Base-by-base conservation (phyloP, 2,797 vertebrate species). In the Hoplostethus mediterraneus region DNA sequence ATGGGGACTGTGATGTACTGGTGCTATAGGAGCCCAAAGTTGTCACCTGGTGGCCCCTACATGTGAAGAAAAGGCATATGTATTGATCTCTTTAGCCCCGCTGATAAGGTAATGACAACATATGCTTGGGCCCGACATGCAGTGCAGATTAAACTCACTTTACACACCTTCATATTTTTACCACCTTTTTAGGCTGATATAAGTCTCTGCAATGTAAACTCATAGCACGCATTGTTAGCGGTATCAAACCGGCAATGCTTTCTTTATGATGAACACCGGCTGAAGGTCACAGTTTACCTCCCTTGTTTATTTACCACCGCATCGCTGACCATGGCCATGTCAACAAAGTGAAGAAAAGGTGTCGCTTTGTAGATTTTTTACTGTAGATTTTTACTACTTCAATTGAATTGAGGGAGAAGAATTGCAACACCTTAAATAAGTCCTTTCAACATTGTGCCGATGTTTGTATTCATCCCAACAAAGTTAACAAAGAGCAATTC, bases 11-110 rank as follows among this genome's bases (percentile, higher is more conserved):
- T 91, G 92, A 94, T 94, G 92, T 92, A 93, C 78, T 92, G 90
- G 89, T 88, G 91, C 91, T 89, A 85, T 91, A 92, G 63, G 79
- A 90, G 89, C 88, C 92, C 85, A 33, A 85, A 89, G 91, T 87
- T 95, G 91, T 94, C 93, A 94, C 93, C 95, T 87, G 73, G 83
- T 87, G 93, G 92, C 89, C 93, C 94, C 95, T 95, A 94, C 94
- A 92, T 89, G 93, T 91, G 94, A 94, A 95, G 88, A 85, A 77
- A 77, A 64, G 56, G 49, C 47, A 36, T 94, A 91, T 82, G 64
- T 84, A 96, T 95, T 94, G 95, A 95, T 95, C 95, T 95, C 91
- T 91, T 93, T 92, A 93, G 21, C 94, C 89, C 87, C 92, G 88
- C 89, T 94, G 94, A 95, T 96, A 95, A 77, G 67, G 28, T 55